These are phyloP conservation scores for Petrocephalus sullivani DNA, from an alignment of 2,797 vertebrate species.

Conservation along the genomic window DNA sequence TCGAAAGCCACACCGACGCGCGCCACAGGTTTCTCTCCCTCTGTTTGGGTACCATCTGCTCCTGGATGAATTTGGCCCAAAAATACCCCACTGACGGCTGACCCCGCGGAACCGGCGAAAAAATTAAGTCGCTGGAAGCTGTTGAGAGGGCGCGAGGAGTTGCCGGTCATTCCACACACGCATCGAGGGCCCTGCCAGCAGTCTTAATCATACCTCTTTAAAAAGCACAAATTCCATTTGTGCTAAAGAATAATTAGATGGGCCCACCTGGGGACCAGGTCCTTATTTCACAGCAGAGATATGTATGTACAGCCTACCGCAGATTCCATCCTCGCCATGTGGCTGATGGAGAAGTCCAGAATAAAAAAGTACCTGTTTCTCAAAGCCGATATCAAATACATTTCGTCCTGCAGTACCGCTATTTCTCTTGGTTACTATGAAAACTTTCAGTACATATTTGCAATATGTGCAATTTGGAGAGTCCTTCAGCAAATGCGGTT, in stretches of 20 bases:
- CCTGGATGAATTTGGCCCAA: neutral
- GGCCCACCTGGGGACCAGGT: neutral
- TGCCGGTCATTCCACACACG: neutral
- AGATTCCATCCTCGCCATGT: neutral
- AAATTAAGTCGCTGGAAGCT: neutral
- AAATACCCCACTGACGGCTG: neutral
- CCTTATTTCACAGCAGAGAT: slow-evolving; percentile 10
- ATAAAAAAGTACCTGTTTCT: neutral
- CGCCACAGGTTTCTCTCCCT: neutral
- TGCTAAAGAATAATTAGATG: slow-evolving; percentile 11
- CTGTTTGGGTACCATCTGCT: neutral
- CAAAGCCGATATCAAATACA: neutral
- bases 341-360: neutral
- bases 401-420: neutral
- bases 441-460: neutral
- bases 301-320: neutral
- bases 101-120: neutral
- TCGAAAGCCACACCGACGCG: neutral
- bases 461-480: neutral
- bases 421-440: neutral
- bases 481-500: slow-evolving; percentile 6
- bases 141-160: neutral
- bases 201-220: neutral
- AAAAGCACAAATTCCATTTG: slow-evolving; percentile 13
- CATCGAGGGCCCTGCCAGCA: neutral